These are phyloP conservation scores for Okapia johnstoni DNA, from an alignment of 2,113 vertebrate genomes.

Conservation along the genomic window DNA sequence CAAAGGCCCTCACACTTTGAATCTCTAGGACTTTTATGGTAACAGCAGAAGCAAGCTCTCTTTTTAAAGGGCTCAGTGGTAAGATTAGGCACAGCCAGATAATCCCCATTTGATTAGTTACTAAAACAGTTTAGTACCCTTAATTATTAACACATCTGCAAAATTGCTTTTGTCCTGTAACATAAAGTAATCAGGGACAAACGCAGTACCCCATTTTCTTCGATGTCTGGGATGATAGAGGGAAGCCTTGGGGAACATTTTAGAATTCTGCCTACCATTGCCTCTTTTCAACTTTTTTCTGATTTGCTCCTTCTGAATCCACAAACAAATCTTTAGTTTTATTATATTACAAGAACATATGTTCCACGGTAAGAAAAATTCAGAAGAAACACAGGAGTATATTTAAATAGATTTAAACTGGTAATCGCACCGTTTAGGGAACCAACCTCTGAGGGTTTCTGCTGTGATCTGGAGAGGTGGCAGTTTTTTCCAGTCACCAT, in stretches of 20 bases:
- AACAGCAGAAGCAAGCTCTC: neutral
- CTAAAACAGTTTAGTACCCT: neutral
- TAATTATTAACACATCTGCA: neutral
- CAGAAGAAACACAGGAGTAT: neutral
- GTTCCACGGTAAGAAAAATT: neutral
- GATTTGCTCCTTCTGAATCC: neutral
- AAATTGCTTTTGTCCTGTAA: neutral
- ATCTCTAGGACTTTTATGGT: neutral
- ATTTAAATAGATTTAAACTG: neutral
- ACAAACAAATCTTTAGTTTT: neutral
- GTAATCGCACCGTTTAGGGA: neutral
- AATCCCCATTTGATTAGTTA: neutral
- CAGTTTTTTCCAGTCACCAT: neutral
- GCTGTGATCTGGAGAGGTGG: neutral
- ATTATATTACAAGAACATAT: neutral
- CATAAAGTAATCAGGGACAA: neutral
- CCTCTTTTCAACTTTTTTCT: neutral
- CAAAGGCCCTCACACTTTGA: fast-evolving
- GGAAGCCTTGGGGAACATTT: neutral
- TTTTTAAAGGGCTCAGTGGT: neutral
- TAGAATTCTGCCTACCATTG: neutral
- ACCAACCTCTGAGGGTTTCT: neutral
- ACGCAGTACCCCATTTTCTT: neutral
- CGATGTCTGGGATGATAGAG: neutral
- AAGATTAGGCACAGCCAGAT: neutral